Evolutionary conservation across 2,888 invertebrate genomes (phyloP).

Genomic region (Sinodicranocentrus sp.): DNA sequence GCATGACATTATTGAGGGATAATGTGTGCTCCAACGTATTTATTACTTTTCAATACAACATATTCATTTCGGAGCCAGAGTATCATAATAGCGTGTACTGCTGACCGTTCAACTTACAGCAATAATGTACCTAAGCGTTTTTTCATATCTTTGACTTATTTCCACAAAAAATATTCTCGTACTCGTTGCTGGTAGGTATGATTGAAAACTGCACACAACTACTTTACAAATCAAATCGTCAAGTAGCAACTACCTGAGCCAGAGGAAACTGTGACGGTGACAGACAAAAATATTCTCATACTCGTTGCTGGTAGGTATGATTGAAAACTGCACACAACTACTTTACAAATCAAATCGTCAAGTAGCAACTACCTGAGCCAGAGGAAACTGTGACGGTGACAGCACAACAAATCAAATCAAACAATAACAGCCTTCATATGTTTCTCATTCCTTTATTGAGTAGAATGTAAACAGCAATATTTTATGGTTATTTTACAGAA

Average conservation of each 20-base stretch:
- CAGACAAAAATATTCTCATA: neutral
- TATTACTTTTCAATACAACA: too few species aligned
- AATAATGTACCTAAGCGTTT: too few species aligned
- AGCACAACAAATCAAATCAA: constrained; percentile 30
- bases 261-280: constrained; percentile 27
- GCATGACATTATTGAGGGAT: too few species aligned
- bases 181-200: neutral
- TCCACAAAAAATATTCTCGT: neutral
- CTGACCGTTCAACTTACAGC: too few species aligned
- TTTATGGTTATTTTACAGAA: constrained; percentile 56
- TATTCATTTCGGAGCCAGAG: too few species aligned
- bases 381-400: constrained; percentile 29
- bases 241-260: constrained; percentile 2
- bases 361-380: constrained; percentile 3
- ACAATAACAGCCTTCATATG: constrained; percentile 45
- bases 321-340: too few species aligned
- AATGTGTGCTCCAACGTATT: too few species aligned
- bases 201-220: too few species aligned
- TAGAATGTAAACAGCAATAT: constrained; percentile 41
- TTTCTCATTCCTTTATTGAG: neutral
- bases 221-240: neutral
- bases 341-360: neutral
- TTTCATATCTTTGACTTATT: too few species aligned
- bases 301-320: neutral
- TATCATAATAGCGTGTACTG: too few species aligned